Evolutionary conservation across 2,797 vertebrate genomes (phyloP).

Genomic region (Myotis vivesi): DNA sequence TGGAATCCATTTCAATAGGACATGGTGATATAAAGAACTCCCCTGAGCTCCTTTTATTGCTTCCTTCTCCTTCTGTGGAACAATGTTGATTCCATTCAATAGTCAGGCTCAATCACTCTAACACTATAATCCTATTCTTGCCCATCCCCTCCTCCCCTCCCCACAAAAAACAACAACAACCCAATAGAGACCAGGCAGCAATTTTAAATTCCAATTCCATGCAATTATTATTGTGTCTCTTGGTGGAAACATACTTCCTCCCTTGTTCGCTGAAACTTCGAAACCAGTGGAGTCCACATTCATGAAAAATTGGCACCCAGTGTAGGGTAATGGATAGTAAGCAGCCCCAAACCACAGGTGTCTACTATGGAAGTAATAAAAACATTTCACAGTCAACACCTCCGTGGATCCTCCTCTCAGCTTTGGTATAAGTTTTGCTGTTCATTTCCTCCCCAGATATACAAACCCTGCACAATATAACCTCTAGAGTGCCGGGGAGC

Average conservation of each 20-base stretch:
- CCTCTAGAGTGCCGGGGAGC: too few relatives aligned
- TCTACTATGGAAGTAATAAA: neutral
- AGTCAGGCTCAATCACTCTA: neutral
- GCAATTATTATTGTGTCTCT: neutral
- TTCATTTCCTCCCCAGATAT: neutral
- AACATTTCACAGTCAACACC: neutral
- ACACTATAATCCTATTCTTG: neutral
- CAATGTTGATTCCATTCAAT: neutral
- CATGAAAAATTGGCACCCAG: neutral
- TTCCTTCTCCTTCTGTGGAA: neutral
- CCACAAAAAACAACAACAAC: neutral
- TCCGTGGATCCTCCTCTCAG: neutral
- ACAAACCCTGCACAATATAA: neutral
- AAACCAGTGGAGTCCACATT: neutral
- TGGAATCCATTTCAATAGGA: neutral
- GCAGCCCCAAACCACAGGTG: neutral
- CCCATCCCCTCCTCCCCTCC: accelerated
- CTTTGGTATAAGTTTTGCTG: neutral
- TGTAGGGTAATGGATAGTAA: neutral
- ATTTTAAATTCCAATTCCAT: neutral
- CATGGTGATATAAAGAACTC: neutral
- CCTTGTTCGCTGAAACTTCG: neutral
- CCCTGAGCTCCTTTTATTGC: neutral
- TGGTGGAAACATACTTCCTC: neutral
- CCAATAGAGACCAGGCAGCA: neutral